Evolutionary conservation across 2,113 vertebrate species (phyloP).

Genomic region (Leuciscus idus): DNA sequence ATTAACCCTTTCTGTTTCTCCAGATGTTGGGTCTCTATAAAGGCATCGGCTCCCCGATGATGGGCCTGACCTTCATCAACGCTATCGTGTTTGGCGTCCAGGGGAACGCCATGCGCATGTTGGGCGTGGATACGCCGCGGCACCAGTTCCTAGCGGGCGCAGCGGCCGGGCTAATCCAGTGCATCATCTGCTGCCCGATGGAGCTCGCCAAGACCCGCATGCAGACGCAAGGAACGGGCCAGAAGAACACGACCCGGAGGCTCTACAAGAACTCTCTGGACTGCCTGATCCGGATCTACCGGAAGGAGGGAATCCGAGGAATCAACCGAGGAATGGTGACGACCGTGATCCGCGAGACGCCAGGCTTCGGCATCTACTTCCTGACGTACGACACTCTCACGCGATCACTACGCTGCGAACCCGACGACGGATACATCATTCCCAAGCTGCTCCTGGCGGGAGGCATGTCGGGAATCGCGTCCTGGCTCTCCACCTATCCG

Average conservation of each 20-base stretch:
- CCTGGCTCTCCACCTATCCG: constrained; percentile 95
- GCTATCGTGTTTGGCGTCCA: constrained; percentile 96
- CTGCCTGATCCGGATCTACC: constrained; percentile 91
- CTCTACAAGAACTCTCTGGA: constrained; percentile 93
- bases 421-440: constrained; percentile 83
- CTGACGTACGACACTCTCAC: constrained; percentile 89
- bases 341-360: constrained; percentile 90
- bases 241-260: constrained; percentile 83
- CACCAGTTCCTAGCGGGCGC: constrained; percentile 95
- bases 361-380: constrained; percentile 95
- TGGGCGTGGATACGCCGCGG: constrained; percentile 85
- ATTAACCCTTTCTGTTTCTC: not conserved
- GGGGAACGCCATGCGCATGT: constrained; percentile 86
- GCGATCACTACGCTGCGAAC: constrained; percentile 86
- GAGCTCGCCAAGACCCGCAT: constrained; percentile 97
- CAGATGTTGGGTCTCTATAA: constrained; percentile 92
- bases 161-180: constrained; percentile 90
- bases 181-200: constrained; percentile 95
- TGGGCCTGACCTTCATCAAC: constrained; percentile 98
- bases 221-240: constrained; percentile 92
- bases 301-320: constrained; percentile 84
- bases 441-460: constrained; percentile 93
- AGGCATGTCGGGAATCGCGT: constrained; percentile 89
- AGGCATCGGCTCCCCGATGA: constrained; percentile 96
- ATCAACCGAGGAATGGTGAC: constrained; percentile 92